Evolutionary conservation across 2,888 invertebrate species (phyloP), one percentile per base, ranked within the genome.

Genomic region (Eretmocerus hayati): DNA sequence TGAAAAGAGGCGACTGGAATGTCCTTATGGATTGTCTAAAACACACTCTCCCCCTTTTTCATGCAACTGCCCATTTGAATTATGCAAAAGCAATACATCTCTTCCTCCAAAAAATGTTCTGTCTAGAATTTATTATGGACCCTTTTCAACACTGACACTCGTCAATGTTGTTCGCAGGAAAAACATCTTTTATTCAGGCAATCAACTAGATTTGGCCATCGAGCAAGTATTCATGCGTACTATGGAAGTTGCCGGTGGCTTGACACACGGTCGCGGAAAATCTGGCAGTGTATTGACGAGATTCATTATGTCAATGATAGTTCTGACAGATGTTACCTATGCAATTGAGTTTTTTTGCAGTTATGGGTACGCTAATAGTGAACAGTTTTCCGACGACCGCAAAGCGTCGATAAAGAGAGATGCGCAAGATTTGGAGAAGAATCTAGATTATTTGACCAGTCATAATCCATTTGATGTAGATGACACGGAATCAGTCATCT

Each of bases 101-200:
- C 9, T 67, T 67, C 59, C 46, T 71, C 18, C 71, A 72, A 60
- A 63, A 67, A 54, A 69, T 69, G 67, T 36, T 45, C 5, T 21
- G 53, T 35, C 58, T 68, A n/a, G n/a, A n/a, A n/a, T 38, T 52
- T 48, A 51, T 16, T 22, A 33, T n/a, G 9, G 26, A 26, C 11
- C 6, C 11, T 26, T 6, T 26, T 11, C 8, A 26, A 11, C 11
- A 26, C 26, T 26, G 11, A 8, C 11, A n/a, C 11, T 33, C 5
- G 15, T n/a, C 9, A 11, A 5, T n/a, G 11, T 11, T 8, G 11
- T 26, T 8, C 26, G 26, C 26, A 11, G 26, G 6, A 6, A 6
- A 26, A 26, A 8, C 26, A 11, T 26, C 11, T 26, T 26, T 26
- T 6, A 11, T 8, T 6, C 26, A 11, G 26, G 8, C 6, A 8